Percentiles rank a stretch among this genome's conserved stretches.
These are phyloP conservation scores for Contarinia nasturtii DNA, from an alignment of 1,140 invertebrate genomes.

Conservation along the genomic window DNA sequence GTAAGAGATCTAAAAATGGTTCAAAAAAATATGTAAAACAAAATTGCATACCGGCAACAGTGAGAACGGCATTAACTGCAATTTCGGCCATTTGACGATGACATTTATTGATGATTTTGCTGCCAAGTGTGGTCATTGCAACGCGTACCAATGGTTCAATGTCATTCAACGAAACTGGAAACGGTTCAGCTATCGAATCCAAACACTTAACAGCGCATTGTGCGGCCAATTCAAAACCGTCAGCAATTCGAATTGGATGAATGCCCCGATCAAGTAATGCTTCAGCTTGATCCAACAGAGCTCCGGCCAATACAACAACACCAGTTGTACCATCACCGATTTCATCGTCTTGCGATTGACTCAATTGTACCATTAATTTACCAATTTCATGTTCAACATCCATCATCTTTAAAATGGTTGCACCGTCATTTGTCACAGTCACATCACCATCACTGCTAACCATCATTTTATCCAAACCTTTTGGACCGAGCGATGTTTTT, in stretches of 20 bases:
- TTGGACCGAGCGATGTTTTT: slow-evolving; percentile 88
- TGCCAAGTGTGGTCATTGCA: slow-evolving; percentile 96
- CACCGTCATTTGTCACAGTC: slow-evolving; percentile 97
- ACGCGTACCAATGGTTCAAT: slow-evolving; percentile 80
- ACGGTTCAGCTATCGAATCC: slow-evolving; percentile 74
- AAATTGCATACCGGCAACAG: slow-evolving; percentile 13
- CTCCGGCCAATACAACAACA: slow-evolving; percentile 74
- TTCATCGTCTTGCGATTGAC: slow-evolving; percentile 98
- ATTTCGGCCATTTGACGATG: slow-evolving; percentile 97
- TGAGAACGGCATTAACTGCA: slow-evolving; percentile 79
- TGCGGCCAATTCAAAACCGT: slow-evolving; percentile 96
- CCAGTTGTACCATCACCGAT: slow-evolving; percentile 99
- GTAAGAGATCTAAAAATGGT: too few relatives aligned
- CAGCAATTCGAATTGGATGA: slow-evolving; percentile 96
- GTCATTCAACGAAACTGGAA: slow-evolving; percentile 66
- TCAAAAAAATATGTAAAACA: neutral
- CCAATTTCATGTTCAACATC: slow-evolving; percentile 98
- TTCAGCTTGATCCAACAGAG: slow-evolving; percentile 90
- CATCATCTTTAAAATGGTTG: slow-evolving; percentile 98
- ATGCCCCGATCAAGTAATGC: slow-evolving; percentile 87
- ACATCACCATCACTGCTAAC: slow-evolving; percentile 95
- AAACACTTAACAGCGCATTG: slow-evolving; percentile 74
- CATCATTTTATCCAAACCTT: slow-evolving; percentile 93
- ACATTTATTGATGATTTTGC: slow-evolving; percentile 91
- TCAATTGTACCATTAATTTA: slow-evolving; percentile 93